Conservation (phyloP, 1,140 invertebrate genomes). For the Danaus melanippus region DNA sequence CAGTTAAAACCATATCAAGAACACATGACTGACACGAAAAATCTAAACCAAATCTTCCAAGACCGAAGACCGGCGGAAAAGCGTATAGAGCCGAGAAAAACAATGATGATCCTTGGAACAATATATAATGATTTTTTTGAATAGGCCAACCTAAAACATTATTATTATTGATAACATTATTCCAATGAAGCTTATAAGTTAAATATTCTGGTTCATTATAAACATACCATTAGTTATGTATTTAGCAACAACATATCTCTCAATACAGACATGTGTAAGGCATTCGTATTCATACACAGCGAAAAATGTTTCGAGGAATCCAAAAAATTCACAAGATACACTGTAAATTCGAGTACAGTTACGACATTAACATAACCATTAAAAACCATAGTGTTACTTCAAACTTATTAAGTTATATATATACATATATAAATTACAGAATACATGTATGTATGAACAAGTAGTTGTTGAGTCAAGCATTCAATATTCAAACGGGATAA, state of each 20-base stretch:
- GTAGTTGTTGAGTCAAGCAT: too few relatives aligned
- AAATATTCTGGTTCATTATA: not conserved
- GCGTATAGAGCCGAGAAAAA: constrained; percentile 37
- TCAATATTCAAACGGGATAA: too few relatives aligned
- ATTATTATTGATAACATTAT: constrained; percentile 1
- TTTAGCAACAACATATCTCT: constrained; percentile 54
- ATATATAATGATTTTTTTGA: constrained; percentile 32
- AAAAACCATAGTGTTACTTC: too few relatives aligned
- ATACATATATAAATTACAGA: too few relatives aligned
- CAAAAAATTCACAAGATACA: constrained; percentile 39
- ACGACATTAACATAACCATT: too few relatives aligned
- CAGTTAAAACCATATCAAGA: constrained; percentile 41
- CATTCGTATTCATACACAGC: constrained; percentile 53
- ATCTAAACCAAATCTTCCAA: constrained; percentile 39
- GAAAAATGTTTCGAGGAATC: constrained; percentile 52
- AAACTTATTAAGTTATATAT: too few relatives aligned
- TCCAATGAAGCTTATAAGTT: constrained; percentile 1
- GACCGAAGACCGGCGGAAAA: constrained; percentile 34
- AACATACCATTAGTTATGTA: constrained; percentile 47
- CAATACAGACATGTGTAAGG: constrained; percentile 55
- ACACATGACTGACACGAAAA: constrained; percentile 44
- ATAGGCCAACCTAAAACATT: constrained; percentile 38
- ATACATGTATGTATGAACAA: too few relatives aligned
- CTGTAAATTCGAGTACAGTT: not conserved
- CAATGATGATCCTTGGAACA: constrained; percentile 36